Evolutionary conservation across 2,113 vertebrate genomes (phyloP), one percentile per base, ranked within the genome.

Genomic region (Hiodon tergisus): DNA sequence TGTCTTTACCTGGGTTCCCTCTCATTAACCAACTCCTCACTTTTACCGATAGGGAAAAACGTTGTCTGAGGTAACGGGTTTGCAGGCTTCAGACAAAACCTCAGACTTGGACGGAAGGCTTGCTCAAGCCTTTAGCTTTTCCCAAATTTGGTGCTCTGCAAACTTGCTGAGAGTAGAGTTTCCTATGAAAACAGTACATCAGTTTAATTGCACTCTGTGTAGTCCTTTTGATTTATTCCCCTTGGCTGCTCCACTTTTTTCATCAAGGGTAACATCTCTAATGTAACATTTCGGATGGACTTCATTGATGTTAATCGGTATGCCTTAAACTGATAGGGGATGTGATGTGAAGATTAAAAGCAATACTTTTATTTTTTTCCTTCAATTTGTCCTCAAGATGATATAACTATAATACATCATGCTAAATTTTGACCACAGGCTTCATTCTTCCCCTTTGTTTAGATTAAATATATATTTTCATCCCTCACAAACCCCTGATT

Each of bases 341-440:
- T 65, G 13, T 62, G 72, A 55, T 47, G 16, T 67, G n/a, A 7
- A 74, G 54, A 67, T 75, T 52, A 58, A 68, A 59, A 58, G 11
- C 17, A 52, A 68, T 68, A 68, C 59, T 75, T 67, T 53, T 13
- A 46, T 68, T 14, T 59, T 59, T 51, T 14, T 52, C n/a, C 46
- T 65, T 50, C 46, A 14, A 66, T 54, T 59, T 48, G 73, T 50
- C 16, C 50, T 58, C 46, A 68, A 52, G 53, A 55, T 59, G n/a
- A n/a, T n/a, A n/a, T n/a, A n/a, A 65, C 65, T 67, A 6, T 50
- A 65, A 67, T 53, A 50, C 9, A 16, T 67, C 48, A 8, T 47
- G 17, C 4, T 55, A 46, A 66, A 16, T 74, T 16, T 16, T 6
- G 16, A 54, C 5, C 6, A 50, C 46, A 48, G 57, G 10, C 54